phyloP scores from a whole-genome alignment of 2,888 invertebrate species.

The Drosophila diplacantha region DNA sequence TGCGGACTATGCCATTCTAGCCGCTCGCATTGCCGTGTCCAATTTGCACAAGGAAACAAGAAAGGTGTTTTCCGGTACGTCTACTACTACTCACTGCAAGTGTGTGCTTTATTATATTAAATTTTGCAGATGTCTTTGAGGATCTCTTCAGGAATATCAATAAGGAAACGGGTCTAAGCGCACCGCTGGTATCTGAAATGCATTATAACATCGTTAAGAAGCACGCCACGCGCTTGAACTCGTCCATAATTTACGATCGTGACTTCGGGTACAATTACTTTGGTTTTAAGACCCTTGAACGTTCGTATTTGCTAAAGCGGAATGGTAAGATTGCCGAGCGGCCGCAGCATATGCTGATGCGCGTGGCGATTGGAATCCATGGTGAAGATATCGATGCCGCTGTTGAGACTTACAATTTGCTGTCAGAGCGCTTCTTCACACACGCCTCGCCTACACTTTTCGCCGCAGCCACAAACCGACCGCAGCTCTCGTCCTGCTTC shows the following conservation, averaged over 20 bases:
- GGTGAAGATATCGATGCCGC: conserved; percentile 94
- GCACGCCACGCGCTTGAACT: conserved; percentile 93
- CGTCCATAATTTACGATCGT: conserved; percentile 96
- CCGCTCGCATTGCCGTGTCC: conserved; percentile 95
- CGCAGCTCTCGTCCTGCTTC: conserved; percentile 97
- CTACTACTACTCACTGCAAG: conserved; percentile 35
- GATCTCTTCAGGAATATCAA: conserved; percentile 89
- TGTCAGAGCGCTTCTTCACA: conserved; percentile 97
- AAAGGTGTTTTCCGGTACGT: conserved; percentile 90
- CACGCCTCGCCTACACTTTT: conserved; percentile 99
- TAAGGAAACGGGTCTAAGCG: conserved; percentile 83
- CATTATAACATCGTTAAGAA: conserved; percentile 89
- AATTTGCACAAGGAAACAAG: conserved; percentile 99
- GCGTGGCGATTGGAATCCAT: conserved; percentile 97
- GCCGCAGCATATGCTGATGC: conserved; percentile 99
- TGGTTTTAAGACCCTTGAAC: conserved; percentile 98
- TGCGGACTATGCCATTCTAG: conserved; percentile 95
- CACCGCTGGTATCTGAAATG: conserved; percentile 92
- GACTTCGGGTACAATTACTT: conserved; percentile 99
- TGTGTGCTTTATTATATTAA: no score
- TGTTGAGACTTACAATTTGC: conserved; percentile 95
- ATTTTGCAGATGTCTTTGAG: conserved; percentile 87
- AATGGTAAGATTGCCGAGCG: conserved; percentile 95
- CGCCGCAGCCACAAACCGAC: conserved; percentile 93
- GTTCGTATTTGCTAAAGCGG: conserved; percentile 95